These are phyloP conservation scores for Scyliorhinus canicula DNA, from an alignment of 2,797 vertebrate species.

Conservation along the genomic window DNA sequence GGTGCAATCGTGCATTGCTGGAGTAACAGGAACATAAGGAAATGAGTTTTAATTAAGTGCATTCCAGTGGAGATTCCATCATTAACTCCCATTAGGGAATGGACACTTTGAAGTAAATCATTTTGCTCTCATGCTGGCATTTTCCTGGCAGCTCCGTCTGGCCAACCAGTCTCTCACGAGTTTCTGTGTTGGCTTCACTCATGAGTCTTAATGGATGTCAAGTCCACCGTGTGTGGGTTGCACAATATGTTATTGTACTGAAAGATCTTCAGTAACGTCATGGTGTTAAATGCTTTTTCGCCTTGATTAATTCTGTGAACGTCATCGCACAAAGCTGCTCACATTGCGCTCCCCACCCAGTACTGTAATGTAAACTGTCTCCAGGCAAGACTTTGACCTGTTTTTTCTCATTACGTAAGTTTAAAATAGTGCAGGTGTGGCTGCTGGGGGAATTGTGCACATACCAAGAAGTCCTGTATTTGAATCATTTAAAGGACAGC, in stretches of 20 bases:
- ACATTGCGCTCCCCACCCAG: not conserved
- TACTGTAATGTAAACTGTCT: not conserved
- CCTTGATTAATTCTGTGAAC: slow-evolving; percentile 12
- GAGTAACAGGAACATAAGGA: slow-evolving; percentile 31
- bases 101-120: slow-evolving; percentile 34
- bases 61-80: slow-evolving; percentile 28
- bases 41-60: slow-evolving; percentile 30
- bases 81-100: slow-evolving; percentile 36
- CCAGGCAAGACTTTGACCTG: not conserved
- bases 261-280: slow-evolving; percentile 27
- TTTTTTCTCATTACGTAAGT: not conserved
- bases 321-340: slow-evolving; percentile 4
- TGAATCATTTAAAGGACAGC: not conserved
- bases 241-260: slow-evolving; percentile 7
- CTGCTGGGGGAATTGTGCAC: not conserved
- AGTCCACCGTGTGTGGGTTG: not conserved
- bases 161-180: not conserved
- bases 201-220: not conserved
- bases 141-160: not conserved
- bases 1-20: slow-evolving; percentile 20
- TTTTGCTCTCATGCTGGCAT: slow-evolving; percentile 1
- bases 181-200: not conserved
- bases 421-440: slow-evolving; percentile 23
- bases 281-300: not conserved
- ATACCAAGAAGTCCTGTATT: not conserved